Evolutionary conservation across 2,113 vertebrate genomes (phyloP).

Genomic region (Ptyas mucosa): DNA sequence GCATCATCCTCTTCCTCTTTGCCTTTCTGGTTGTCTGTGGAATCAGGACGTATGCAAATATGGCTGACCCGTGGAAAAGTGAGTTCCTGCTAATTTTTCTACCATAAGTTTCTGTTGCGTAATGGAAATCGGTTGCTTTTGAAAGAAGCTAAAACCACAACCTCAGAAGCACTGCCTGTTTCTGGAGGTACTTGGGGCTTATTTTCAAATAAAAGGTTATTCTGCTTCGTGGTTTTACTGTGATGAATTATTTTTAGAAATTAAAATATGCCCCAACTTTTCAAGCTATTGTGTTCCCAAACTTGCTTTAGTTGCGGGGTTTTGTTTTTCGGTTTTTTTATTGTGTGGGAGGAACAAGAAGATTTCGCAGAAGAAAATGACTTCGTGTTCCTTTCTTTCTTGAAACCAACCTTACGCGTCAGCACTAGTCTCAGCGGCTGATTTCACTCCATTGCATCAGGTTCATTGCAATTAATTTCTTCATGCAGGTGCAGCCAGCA

Average conservation of each 20-base stretch:
- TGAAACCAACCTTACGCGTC: background rate
- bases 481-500: slow-evolving; percentile 64
- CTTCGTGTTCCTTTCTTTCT: no score
- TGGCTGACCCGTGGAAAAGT: slow-evolving; percentile 78
- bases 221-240: background rate
- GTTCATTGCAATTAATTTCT: slow-evolving; percentile 3
- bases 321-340: no score
- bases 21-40: slow-evolving; percentile 74
- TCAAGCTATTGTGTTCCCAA: background rate
- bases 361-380: background rate
- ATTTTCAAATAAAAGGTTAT: background rate
- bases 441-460: slow-evolving; percentile 27
- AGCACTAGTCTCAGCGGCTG: background rate
- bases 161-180: background rate
- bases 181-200: no score
- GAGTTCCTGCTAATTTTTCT: slow-evolving; percentile 25
- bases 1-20: slow-evolving; percentile 79
- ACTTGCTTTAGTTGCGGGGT: no score
- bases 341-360: background rate
- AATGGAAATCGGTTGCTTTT: background rate
- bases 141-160: background rate
- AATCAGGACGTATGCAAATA: slow-evolving; percentile 67
- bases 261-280: background rate
- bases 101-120: no score
- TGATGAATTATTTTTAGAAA: background rate